Percentiles rank a stretch among this genome's conserved stretches.
Evolutionary conservation across 2,888 invertebrate species (phyloP).

Genomic region (Nasonovia ribisnigri): DNA sequence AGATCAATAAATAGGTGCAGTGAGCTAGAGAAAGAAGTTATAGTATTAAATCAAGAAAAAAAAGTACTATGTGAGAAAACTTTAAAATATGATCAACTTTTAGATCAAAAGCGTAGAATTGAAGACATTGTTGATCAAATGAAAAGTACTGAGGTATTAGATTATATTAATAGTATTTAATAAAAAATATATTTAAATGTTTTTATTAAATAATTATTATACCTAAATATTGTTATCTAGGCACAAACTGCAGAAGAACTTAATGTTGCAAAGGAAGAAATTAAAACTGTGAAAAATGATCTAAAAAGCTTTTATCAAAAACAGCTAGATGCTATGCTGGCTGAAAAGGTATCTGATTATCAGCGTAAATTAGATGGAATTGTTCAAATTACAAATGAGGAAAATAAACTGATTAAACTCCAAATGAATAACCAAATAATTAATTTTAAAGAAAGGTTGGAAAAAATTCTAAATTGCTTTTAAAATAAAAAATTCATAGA

Average conservation of each 20-base stretch:
- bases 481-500: not conserved
- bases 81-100: constrained; percentile 55
- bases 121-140: constrained; percentile 59
- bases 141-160: constrained; percentile 49
- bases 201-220: not conserved
- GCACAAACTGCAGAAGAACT: constrained; percentile 56
- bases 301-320: constrained; percentile 66
- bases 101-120: constrained; percentile 62
- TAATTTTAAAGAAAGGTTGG: constrained; percentile 45
- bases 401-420: constrained; percentile 57
- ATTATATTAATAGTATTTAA: not conserved
- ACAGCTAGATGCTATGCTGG: constrained; percentile 64
- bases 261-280: constrained; percentile 64
- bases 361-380: constrained; percentile 65
- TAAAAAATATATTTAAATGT: not conserved
- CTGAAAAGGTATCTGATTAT: constrained; percentile 65
- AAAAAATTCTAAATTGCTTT: not conserved
- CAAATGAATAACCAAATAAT: constrained; percentile 53
- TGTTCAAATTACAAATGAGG: constrained; percentile 60
- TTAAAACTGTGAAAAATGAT: constrained; percentile 64
- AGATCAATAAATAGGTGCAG: constrained; percentile 46
- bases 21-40: constrained; percentile 52
- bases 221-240: constrained; percentile 38
- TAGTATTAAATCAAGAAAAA: constrained; percentile 49
- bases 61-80: constrained; percentile 44